Conservation (phyloP, 37 sponge, comb jelly and placozoan genomes). For the Cladorhizidae sp. region DNA sequence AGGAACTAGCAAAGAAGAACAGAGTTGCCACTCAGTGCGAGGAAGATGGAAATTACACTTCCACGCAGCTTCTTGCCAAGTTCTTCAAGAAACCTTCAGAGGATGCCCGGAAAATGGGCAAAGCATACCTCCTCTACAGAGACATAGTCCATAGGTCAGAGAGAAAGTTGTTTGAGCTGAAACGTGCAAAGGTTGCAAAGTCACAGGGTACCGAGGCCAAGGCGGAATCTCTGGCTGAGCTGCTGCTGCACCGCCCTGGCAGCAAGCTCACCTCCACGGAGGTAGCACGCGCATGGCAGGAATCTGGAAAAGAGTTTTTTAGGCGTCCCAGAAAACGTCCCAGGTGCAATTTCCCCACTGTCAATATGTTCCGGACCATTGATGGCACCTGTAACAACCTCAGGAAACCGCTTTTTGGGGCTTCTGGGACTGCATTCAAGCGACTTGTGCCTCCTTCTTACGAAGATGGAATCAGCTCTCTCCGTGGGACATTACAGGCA, state of each 20-base stretch:
- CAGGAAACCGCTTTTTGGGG: slow-evolving; percentile 60
- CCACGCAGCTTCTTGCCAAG: slow-evolving; percentile 9
- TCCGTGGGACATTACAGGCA: slow-evolving; percentile 36
- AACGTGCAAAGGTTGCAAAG: not conserved
- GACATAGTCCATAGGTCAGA: slow-evolving; percentile 51
- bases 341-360: slow-evolving; percentile 26
- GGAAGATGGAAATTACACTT: slow-evolving; percentile 28
- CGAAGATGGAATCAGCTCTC: slow-evolving; percentile 74
- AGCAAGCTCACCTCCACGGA: slow-evolving; percentile 35
- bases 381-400: slow-evolving; percentile 94
- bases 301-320: slow-evolving; percentile 4
- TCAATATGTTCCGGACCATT: slow-evolving; percentile 40
- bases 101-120: slow-evolving; percentile 25
- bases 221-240: slow-evolving; percentile 50
- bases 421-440: slow-evolving; percentile 60
- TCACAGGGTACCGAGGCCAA: slow-evolving; percentile 19
- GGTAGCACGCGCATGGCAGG: slow-evolving; percentile 27
- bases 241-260: slow-evolving; percentile 53
- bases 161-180: slow-evolving; percentile 34
- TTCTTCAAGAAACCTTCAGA: slow-evolving; percentile 49
- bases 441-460: slow-evolving; percentile 72
- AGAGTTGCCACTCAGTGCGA: not conserved
- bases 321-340: slow-evolving; percentile 1
- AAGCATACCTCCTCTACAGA: slow-evolving; percentile 29
- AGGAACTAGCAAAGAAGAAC: slow-evolving; percentile 11